Percentiles rank a stretch among this genome's conserved stretches.
Evolutionary conservation across 2,113 vertebrate genomes (phyloP).

Genomic region (Amblyornis subalaris): DNA sequence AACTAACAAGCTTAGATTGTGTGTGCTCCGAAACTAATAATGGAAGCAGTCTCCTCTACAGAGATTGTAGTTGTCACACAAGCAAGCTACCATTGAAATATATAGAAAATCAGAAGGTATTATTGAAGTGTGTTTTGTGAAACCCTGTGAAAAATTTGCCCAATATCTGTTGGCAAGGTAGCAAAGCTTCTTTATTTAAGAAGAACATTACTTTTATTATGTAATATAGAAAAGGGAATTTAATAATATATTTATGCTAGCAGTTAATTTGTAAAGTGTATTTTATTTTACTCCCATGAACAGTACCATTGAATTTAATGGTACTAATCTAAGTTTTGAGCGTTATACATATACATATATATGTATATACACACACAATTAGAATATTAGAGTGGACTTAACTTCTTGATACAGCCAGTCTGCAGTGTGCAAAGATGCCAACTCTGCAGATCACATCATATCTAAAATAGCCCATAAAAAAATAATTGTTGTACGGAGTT

Average conservation of each 20-base stretch:
- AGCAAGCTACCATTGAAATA: background rate
- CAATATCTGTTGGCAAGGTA: background rate
- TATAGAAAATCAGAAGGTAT: background rate
- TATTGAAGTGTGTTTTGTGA: background rate
- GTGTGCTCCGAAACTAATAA: background rate
- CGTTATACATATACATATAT: background rate
- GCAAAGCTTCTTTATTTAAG: background rate
- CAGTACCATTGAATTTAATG: background rate
- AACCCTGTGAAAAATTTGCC: background rate
- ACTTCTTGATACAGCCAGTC: background rate
- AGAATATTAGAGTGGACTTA: background rate
- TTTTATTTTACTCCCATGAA: background rate
- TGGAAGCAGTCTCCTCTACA: background rate
- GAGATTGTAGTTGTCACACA: background rate
- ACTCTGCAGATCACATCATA: background rate
- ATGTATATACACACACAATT: background rate
- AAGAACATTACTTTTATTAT: background rate
- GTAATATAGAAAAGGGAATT: background rate
- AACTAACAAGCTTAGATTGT: background rate
- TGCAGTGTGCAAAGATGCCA: background rate
- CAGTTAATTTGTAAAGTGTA: background rate
- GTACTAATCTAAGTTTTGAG: background rate
- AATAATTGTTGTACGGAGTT: background rate
- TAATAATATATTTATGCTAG: background rate
- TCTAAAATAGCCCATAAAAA: background rate